Percentiles rank a stretch among this genome's conserved stretches.
Conservation (phyloP, 2,888 invertebrate genomes). For the Euphydryas editha region DNA sequence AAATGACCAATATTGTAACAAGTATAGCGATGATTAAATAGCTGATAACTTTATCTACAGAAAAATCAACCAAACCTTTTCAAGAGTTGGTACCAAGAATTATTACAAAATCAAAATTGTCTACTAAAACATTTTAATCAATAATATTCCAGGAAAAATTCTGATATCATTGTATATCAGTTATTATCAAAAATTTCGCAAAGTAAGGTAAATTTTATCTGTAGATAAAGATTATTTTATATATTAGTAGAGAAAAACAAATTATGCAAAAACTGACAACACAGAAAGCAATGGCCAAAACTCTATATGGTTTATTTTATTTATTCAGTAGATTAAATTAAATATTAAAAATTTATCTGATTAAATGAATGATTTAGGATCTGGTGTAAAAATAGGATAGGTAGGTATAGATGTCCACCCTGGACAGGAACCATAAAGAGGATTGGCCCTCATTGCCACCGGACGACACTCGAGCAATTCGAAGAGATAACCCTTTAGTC, state of each 20-base stretch:
- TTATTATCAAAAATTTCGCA: constrained; percentile 24
- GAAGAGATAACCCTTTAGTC: constrained; percentile 58
- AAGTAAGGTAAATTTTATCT: constrained; percentile 30
- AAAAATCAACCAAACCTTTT: neutral
- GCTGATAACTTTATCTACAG: neutral
- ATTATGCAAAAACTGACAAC: constrained; percentile 46
- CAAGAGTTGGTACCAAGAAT: neutral
- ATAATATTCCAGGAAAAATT: constrained; percentile 3
- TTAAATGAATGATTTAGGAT: constrained; percentile 21
- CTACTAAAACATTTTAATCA: constrained; percentile 8
- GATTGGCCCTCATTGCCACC: constrained; percentile 73
- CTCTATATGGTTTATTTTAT: constrained; percentile 67
- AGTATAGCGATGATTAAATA: neutral
- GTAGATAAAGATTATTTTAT: constrained; percentile 16
- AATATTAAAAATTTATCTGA: constrained; percentile 6
- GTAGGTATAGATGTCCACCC: too few relatives aligned
- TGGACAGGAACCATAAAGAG: constrained; percentile 75
- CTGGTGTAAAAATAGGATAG: constrained; percentile 39
- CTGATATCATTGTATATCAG: constrained; percentile 18
- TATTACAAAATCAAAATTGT: constrained; percentile 18
- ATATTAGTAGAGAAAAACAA: constrained; percentile 2
- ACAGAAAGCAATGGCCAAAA: constrained; percentile 75
- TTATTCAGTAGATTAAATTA: constrained; percentile 11
- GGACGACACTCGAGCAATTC: constrained; percentile 57
- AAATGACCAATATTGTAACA: neutral